phyloP scores from a whole-genome alignment of 2,888 invertebrate species.

The Helicoverpa assulta region DNA sequence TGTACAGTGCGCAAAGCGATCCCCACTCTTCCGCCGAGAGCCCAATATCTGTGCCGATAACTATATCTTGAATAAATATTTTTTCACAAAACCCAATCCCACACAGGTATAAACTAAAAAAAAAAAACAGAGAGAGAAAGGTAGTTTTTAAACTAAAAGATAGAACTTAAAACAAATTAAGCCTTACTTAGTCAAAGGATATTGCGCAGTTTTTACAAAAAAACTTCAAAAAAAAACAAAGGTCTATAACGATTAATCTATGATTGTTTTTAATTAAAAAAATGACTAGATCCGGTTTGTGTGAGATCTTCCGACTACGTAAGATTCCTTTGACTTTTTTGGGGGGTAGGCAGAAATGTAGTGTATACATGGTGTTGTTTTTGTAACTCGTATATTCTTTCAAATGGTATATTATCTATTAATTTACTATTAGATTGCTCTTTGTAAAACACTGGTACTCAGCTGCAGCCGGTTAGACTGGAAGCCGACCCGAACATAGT shows the following conservation, averaged over 20 bases:
- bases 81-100: conserved; percentile 25
- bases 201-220: conserved; percentile 55
- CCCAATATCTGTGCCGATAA: too few species aligned
- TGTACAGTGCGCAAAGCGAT: too few species aligned
- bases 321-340: conserved; percentile 46
- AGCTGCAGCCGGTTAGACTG: too few species aligned
- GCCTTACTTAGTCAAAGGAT: conserved; percentile 62
- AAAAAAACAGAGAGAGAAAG: conserved; percentile 29
- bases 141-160: conserved; percentile 17
- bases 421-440: too few species aligned
- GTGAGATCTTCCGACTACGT: conserved; percentile 69
- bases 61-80: too few species aligned
- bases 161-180: conserved; percentile 43
- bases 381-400: too few species aligned
- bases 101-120: conserved; percentile 23
- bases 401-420: too few species aligned
- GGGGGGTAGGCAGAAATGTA: conserved; percentile 19
- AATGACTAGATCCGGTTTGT: conserved; percentile 72
- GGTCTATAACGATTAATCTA: conserved; percentile 57
- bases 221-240: conserved; percentile 56
- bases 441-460: too few species aligned
- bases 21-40: too few species aligned
- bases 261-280: conserved; percentile 65
- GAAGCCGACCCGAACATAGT: too few species aligned
- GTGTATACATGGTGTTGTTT: neutral